A percentile compares a stretch with the other conserved stretches of the same genome.
Conservation (phyloP, 2,888 invertebrate species). For the Petrophora chlorosata region DNA sequence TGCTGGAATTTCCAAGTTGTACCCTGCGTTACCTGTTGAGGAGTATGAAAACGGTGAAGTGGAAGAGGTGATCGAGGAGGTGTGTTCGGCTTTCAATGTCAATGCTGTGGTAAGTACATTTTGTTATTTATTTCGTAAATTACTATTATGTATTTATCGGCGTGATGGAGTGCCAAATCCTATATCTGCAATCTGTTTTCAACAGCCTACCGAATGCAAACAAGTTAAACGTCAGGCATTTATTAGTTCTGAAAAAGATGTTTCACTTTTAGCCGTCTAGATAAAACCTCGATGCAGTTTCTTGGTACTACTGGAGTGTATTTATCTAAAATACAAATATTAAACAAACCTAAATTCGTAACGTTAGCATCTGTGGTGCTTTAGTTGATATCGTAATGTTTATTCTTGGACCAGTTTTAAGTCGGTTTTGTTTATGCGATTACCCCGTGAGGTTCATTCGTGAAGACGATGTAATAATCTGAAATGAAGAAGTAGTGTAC, state of each 20-base stretch:
- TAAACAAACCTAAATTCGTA: conserved; percentile 8
- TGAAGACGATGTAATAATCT: background rate
- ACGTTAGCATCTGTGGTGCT: conserved; percentile 14
- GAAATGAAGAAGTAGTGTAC: too few species aligned
- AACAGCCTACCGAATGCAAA: too few species aligned
- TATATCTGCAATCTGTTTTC: too few species aligned
- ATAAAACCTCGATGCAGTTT: too few species aligned
- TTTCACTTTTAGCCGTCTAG: too few species aligned
- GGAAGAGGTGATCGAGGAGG: conserved; percentile 72
- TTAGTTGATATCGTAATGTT: conserved; percentile 10
- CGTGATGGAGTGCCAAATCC: too few species aligned
- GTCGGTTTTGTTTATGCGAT: conserved; percentile 1
- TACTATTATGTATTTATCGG: too few species aligned
- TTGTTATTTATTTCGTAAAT: too few species aligned
- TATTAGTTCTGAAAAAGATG: too few species aligned
- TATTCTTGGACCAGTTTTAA: conserved; percentile 15
- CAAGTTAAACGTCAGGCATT: too few species aligned
- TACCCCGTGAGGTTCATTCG: background rate
- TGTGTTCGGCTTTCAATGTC: conserved; percentile 71
- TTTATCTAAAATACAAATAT: too few species aligned
- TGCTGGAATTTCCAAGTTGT: conserved; percentile 58
- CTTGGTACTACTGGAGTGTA: too few species aligned
- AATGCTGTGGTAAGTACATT: conserved; percentile 73
- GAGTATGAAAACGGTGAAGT: conserved; percentile 76
- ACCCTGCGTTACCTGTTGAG: conserved; percentile 72